Percentiles rank a stretch among this genome's conserved stretches.
phyloP scores from a whole-genome alignment of 2,113 vertebrate genomes.

The Triplophysa tibetana region DNA sequence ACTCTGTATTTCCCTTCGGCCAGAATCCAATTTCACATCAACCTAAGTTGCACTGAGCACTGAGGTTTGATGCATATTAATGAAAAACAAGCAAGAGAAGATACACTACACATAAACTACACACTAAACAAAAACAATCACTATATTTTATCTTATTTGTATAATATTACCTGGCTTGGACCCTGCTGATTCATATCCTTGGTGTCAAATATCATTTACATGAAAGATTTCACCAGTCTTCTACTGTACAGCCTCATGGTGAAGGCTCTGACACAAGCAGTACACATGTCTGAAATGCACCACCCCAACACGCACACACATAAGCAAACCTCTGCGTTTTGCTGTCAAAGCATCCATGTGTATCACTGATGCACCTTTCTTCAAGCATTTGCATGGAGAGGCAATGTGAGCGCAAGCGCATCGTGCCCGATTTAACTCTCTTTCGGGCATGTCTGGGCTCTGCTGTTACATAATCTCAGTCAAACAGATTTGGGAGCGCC shows the following conservation, averaged over 20 bases:
- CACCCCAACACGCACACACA: background rate
- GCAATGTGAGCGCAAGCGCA: constrained; percentile 9
- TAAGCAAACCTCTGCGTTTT: constrained; percentile 6
- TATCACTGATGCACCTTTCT: constrained; percentile 28
- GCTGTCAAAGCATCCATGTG: constrained; percentile 35
- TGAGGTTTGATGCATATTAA: no score
- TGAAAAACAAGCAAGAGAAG: no score
- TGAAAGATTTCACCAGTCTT: background rate
- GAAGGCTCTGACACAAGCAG: background rate
- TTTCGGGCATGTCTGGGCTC: constrained; percentile 29
- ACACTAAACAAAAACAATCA: background rate
- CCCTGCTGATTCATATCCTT: no score
- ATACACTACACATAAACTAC: no score
- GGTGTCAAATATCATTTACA: no score
- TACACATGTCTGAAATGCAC: constrained; percentile 19
- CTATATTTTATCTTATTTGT: background rate
- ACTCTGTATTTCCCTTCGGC: no score
- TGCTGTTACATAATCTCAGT: constrained; percentile 39
- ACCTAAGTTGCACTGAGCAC: no score
- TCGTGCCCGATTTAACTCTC: constrained; percentile 30
- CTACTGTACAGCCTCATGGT: background rate
- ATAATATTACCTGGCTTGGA: no score
- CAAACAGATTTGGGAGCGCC: constrained; percentile 18
- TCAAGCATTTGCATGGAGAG: constrained; percentile 29
- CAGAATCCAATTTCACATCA: no score